Base-by-base conservation (phyloP, 2,888 invertebrate genomes). In the Bembecia ichneumoniformis region DNA sequence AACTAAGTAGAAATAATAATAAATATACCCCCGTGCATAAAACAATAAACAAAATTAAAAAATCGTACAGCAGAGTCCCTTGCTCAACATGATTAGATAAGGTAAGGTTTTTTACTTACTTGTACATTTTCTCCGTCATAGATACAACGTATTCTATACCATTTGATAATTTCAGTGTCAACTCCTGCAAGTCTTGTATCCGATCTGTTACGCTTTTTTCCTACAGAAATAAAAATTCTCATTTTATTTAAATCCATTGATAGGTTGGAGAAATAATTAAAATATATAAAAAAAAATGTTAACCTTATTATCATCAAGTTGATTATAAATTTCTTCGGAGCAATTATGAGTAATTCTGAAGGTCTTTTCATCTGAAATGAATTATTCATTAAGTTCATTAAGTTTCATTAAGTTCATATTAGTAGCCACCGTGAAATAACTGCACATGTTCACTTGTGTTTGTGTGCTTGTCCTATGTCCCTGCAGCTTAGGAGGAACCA, bases 121-220 rank as follows among this genome's bases (percentile, higher is more conserved):
- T 83, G 34, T 68, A 61, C 4, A 81, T 35, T 64, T 77, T 73
- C 62, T 84, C 82, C 43, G 66, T 61, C 46, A 74, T 55, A 3
- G 79, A 76, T 3, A 68, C 74, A 46, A 78, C 57, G 55, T 74
- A 82, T 49, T 83, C 80, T 14, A 82, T 74, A 36, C 74, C 72
- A 28, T 67, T 61, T 5, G 77, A 77, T 11, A 84, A 77, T 1
- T 63, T 71, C 0, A 79, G 28, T 0, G 82, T 77, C 66, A 80
- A 68, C 47, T 78, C 77, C 10, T 76, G 76, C 13, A 83, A 53
- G 1, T 71, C 75, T 48, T 75, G 70, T 46, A 82, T 62, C 56
- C 74, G 77, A 13, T 66, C 66, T 15, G 65, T 58, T 10, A 82
- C 54, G 28, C 64, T 67, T 51, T 65, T 71, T 5, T 70, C 72